Percentiles rank a stretch among this genome's conserved stretches.
These are phyloP conservation scores for Ispidina lecontei DNA, from an alignment of 2,797 vertebrate genomes.

Conservation along the genomic window DNA sequence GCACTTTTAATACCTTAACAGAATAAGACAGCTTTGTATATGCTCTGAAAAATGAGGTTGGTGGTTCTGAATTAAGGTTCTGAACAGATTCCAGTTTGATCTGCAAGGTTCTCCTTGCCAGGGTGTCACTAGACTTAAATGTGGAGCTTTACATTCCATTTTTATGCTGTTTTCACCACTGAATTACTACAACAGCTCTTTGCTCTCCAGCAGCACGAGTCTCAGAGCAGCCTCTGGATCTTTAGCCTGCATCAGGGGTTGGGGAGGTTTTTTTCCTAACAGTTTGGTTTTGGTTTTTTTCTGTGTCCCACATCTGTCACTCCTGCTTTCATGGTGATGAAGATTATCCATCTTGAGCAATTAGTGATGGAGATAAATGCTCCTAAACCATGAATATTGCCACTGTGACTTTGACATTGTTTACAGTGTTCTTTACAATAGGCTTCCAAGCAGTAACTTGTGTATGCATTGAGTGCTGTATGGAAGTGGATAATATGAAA, in stretches of 20 bases:
- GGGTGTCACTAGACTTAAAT: neutral
- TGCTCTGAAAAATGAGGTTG: neutral
- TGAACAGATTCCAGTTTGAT: neutral
- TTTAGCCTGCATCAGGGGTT: neutral
- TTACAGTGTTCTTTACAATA: neutral
- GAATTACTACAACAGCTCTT: neutral
- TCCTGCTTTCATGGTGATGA: neutral
- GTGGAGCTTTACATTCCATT: fast-evolving
- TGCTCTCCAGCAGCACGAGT: neutral
- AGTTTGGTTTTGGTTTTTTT: neutral
- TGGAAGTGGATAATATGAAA: neutral
- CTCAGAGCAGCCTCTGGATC: neutral
- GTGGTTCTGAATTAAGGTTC: neutral
- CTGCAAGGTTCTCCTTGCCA: neutral
- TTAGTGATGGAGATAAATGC: neutral
- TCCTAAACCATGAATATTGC: neutral
- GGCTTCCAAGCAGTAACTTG: neutral
- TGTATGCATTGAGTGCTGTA: neutral
- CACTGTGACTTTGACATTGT: neutral
- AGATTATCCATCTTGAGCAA: neutral
- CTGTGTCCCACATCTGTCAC: neutral
- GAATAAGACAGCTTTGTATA: neutral
- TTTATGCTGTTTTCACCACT: neutral
- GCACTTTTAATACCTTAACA: neutral
- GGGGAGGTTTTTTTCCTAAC: neutral